Percentiles rank a stretch among this genome's conserved stretches.
Conservation (phyloP, 2,113 vertebrate species). For the Stigmatopora nigra region DNA sequence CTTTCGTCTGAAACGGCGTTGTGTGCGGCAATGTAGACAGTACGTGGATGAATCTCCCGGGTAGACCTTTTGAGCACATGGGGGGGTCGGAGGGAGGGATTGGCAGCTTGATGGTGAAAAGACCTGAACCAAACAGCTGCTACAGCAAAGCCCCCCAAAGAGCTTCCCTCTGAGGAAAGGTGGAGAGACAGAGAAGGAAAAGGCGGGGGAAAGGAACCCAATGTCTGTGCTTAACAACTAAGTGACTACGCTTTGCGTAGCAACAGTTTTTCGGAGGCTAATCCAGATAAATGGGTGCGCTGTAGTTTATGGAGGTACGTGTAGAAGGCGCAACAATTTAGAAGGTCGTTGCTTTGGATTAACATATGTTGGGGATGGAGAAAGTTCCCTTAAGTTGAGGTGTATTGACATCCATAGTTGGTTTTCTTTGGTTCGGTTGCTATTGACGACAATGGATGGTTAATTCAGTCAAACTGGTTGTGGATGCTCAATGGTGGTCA, state of each 20-base stretch:
- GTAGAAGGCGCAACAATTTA: conserved; percentile 37
- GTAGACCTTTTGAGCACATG: conserved; percentile 46
- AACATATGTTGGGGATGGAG: too few species aligned
- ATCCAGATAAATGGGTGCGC: conserved; percentile 33
- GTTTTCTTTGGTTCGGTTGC: too few species aligned
- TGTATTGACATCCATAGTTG: too few species aligned
- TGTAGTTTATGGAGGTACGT: conserved; percentile 36
- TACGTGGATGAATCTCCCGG: conserved; percentile 58
- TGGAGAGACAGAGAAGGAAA: conserved; percentile 32
- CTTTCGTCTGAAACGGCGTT: conserved; percentile 64
- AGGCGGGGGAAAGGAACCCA: conserved; percentile 13
- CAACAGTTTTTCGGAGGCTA: conserved; percentile 66
- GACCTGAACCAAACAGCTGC: conserved; percentile 67
- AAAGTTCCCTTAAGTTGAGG: neutral
- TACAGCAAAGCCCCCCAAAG: conserved; percentile 57
- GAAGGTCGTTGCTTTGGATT: neutral
- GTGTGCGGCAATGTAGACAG: conserved; percentile 65
- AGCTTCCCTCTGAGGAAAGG: conserved; percentile 57
- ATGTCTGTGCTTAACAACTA: conserved; percentile 66
- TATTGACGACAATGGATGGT: too few species aligned
- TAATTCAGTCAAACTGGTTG: too few species aligned
- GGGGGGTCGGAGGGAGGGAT: conserved; percentile 53
- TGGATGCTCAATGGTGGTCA: too few species aligned
- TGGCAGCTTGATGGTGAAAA: conserved; percentile 63
- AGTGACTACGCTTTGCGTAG: conserved; percentile 65